Conservation (phyloP, 2,797 vertebrate genomes). For the Xiphophorus birchmanni region DNA sequence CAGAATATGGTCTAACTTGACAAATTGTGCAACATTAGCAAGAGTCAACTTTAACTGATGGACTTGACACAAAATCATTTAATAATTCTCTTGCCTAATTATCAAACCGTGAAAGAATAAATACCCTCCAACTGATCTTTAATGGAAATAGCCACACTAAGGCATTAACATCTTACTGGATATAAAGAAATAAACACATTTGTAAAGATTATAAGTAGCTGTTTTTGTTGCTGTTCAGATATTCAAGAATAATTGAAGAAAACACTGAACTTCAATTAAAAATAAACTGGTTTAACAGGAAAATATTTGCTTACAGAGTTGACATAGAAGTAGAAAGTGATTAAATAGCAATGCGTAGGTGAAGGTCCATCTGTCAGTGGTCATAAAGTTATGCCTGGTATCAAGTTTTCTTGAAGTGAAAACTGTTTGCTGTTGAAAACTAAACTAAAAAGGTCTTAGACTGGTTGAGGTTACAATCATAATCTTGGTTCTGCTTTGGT, state of each 20-base stretch:
- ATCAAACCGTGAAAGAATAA: not conserved
- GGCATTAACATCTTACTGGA: too few relatives aligned
- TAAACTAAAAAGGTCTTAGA: not conserved
- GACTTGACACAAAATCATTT: not conserved
- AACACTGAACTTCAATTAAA: not conserved
- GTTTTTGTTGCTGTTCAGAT: not conserved
- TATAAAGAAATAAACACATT: not conserved
- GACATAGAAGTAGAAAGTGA: not conserved
- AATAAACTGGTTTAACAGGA: not conserved
- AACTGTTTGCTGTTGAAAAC: not conserved
- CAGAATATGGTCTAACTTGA: not conserved
- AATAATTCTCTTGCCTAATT: not conserved
- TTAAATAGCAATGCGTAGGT: not conserved
- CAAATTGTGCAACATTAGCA: not conserved
- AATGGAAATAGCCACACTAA: not conserved
- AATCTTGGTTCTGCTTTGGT: conserved; percentile 15
- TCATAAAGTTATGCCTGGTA: not conserved
- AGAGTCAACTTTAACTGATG: not conserved
- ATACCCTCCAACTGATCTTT: not conserved
- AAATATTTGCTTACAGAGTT: not conserved
- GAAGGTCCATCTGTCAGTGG: not conserved
- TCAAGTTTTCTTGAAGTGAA: not conserved
- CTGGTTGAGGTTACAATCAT: not conserved
- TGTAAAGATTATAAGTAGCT: not conserved
- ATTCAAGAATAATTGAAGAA: not conserved